Evolutionary conservation across 2,113 vertebrate species (phyloP).

Genomic region (Struthio camelus): DNA sequence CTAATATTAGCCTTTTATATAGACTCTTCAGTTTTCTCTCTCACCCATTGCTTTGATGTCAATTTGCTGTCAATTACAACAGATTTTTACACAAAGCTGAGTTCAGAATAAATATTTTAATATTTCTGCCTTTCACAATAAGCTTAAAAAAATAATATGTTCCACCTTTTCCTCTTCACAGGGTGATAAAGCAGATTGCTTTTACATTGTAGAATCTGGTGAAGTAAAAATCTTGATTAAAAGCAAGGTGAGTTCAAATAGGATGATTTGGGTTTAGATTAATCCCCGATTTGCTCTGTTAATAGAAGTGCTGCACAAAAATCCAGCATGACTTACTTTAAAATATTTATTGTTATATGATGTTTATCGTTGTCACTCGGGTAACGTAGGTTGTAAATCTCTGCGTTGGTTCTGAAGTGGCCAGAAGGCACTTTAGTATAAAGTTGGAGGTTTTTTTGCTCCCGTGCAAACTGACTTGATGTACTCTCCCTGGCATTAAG

Average conservation of each 20-base stretch:
- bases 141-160: background rate
- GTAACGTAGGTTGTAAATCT: background rate
- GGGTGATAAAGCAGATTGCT: slow-evolving; percentile 95
- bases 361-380: background rate
- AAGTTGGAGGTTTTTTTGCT: background rate
- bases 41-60: background rate
- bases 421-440: background rate
- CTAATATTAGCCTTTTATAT: background rate
- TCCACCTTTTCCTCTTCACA: slow-evolving; percentile 62
- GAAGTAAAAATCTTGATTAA: slow-evolving; percentile 94
- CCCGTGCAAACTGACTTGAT: background rate
- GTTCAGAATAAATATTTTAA: background rate
- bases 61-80: background rate
- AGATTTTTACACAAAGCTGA: background rate
- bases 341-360: background rate
- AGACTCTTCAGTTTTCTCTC: background rate
- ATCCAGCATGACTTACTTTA: background rate
- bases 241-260: slow-evolving; percentile 79
- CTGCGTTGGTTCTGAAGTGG: background rate
- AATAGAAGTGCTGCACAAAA: background rate
- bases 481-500: background rate
- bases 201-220: slow-evolving; percentile 94
- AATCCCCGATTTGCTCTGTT: background rate
- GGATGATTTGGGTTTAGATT: background rate
- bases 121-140: background rate